Conservation (phyloP, 2,113 vertebrate genomes). For the Leptodactylus fuscus region DNA sequence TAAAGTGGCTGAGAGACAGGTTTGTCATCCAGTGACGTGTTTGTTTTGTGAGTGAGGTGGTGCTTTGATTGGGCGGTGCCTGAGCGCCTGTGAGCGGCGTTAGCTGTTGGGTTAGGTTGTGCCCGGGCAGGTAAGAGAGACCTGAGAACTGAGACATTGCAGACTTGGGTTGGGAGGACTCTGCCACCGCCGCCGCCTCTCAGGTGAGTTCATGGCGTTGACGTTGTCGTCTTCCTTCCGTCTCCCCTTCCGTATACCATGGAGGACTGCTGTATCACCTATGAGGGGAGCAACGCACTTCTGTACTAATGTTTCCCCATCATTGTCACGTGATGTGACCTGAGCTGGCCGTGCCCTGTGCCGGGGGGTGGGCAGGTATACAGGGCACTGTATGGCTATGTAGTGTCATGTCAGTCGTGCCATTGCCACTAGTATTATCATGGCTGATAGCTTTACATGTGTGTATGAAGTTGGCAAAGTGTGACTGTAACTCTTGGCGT, state of each 20-base stretch:
- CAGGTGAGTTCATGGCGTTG: slow-evolving; percentile 22
- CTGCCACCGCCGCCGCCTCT: slow-evolving; percentile 17
- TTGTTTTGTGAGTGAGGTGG: neutral
- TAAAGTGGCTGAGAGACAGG: neutral
- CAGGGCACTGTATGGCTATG: neutral
- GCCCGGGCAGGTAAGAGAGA: slow-evolving; percentile 50
- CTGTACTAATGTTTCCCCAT: neutral
- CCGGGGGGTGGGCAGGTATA: neutral
- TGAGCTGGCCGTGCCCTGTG: neutral
- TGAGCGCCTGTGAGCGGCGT: neutral
- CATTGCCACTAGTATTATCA: neutral
- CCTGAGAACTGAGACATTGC: slow-evolving; percentile 33
- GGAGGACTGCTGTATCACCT: neutral
- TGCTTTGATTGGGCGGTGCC: slow-evolving; percentile 41
- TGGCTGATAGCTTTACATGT: neutral
- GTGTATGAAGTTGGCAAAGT: neutral
- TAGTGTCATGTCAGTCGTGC: neutral
- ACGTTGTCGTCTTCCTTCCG: neutral
- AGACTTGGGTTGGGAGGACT: slow-evolving; percentile 24
- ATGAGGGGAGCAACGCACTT: slow-evolving; percentile 11
- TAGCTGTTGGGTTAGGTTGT: slow-evolving; percentile 55
- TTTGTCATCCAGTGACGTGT: neutral
- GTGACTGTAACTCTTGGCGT: neutral
- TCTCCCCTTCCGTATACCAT: neutral
- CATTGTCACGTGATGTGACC: slow-evolving; percentile 46